A percentile compares a stretch with the other conserved stretches of the same genome.
phyloP scores from a whole-genome alignment of 2,888 invertebrate species.

The Acrobasis repandana region DNA sequence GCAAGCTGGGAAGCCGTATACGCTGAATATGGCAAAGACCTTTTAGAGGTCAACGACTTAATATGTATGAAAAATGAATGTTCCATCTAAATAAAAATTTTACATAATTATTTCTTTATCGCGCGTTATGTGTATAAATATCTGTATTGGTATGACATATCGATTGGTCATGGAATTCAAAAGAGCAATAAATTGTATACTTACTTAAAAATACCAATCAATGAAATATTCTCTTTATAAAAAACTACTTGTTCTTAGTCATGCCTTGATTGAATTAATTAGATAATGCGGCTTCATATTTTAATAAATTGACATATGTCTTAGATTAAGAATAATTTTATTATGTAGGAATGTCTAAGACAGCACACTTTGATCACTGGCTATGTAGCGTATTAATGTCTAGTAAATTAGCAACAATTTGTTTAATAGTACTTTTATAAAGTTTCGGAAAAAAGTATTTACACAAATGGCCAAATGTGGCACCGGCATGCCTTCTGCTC shows the following conservation, averaged over 20 bases:
- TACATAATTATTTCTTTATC: not conserved
- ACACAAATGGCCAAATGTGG: not conserved
- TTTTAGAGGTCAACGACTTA: not conserved
- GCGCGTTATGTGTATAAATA: not conserved
- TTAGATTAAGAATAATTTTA: no score
- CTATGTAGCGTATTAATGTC: no score
- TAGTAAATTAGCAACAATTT: no score
- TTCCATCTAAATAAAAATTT: not conserved
- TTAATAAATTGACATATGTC: no score
- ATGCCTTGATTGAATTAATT: not conserved
- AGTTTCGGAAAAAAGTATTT: not conserved
- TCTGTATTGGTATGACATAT: not conserved
- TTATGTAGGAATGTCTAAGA: no score
- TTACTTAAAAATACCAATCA: not conserved
- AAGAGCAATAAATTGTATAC: not conserved
- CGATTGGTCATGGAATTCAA: not conserved
- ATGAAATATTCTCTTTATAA: not conserved
- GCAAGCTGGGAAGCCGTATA: not conserved
- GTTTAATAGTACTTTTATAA: no score
- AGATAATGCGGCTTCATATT: not conserved
- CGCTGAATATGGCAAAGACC: not conserved
- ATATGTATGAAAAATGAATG: not conserved
- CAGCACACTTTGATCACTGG: no score
- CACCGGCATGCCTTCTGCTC: constrained; percentile 11
- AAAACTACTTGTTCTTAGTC: not conserved